These are phyloP conservation scores for Bergia sp. DNA, from an alignment of 92 coral and sea anemone genomes.

Conservation along the genomic window DNA sequence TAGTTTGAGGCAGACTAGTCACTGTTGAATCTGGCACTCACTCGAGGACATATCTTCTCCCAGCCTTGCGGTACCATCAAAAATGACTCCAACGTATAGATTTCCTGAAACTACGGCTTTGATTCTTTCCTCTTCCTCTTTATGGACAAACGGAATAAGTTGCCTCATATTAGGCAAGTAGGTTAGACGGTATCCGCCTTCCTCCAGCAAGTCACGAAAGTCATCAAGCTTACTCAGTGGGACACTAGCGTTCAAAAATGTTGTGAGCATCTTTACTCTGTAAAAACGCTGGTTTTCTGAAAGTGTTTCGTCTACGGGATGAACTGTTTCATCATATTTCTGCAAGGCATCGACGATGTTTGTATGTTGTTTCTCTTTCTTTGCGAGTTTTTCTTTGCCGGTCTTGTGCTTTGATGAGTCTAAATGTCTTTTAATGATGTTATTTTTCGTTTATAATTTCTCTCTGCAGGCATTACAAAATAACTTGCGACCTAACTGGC, in stretches of 20 bases:
- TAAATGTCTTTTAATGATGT: conserved; percentile 47
- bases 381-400: conserved; percentile 46
- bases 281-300: conserved; percentile 50
- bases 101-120: not conserved
- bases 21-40: conserved; percentile 32
- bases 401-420: conserved; percentile 47
- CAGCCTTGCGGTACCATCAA: conserved; percentile 23
- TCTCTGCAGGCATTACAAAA: conserved; percentile 54
- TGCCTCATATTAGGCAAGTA: conserved; percentile 42
- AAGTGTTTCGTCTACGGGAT: conserved; percentile 54
- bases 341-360: conserved; percentile 48
- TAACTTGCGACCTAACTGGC: conserved; percentile 44
- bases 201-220: conserved; percentile 49
- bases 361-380: conserved; percentile 44
- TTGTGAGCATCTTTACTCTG: conserved; percentile 43
- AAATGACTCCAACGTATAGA: not conserved
- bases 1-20: conserved; percentile 36
- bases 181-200: conserved; percentile 51
- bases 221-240: conserved; percentile 37
- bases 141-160: conserved; percentile 36
- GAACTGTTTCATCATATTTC: conserved; percentile 48
- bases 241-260: conserved; percentile 54
- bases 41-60: conserved; percentile 9
- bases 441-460: conserved; percentile 19
- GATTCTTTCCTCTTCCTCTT: conserved; percentile 41